These are phyloP conservation scores for Penaeus chinensis DNA, from an alignment of 1,140 invertebrate species.

Conservation along the genomic window DNA sequence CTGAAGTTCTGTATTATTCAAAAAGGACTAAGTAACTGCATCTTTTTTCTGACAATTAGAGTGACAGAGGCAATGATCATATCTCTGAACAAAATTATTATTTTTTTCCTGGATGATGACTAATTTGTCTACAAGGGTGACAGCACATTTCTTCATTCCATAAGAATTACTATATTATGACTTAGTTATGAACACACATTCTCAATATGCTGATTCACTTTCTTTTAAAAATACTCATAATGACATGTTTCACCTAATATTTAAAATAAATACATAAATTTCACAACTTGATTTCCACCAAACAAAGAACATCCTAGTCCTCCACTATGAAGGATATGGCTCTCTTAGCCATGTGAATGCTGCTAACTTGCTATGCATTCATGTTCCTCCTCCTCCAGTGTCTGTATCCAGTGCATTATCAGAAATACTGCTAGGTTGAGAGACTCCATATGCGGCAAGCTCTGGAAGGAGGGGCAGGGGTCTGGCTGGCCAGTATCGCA, in stretches of 20 bases:
- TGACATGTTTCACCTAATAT: background rate
- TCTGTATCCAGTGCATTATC: conserved; percentile 35
- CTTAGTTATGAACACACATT: conserved; percentile 38
- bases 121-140: conserved; percentile 15
- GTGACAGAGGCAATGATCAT: too few species aligned
- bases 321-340: conserved; percentile 59
- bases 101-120: background rate
- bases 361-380: conserved; percentile 25
- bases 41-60: too few species aligned
- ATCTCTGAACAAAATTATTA: too few species aligned
- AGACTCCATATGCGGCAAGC: conserved; percentile 60
- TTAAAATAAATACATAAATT: conserved; percentile 30
- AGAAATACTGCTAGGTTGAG: conserved; percentile 49
- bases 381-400: conserved; percentile 28
- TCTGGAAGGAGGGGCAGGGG: conserved; percentile 69
- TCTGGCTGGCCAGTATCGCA: conserved; percentile 73
- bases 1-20: too few species aligned
- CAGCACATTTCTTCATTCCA: background rate
- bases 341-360: conserved; percentile 11
- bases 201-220: conserved; percentile 29
- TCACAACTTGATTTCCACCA: conserved; percentile 16
- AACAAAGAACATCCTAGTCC: conserved; percentile 32
- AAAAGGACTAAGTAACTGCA: too few species aligned
- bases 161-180: conserved; percentile 18
- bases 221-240: conserved; percentile 23